Conservation (phyloP, 2,888 invertebrate genomes). For the Limnephilus marmoratus region DNA sequence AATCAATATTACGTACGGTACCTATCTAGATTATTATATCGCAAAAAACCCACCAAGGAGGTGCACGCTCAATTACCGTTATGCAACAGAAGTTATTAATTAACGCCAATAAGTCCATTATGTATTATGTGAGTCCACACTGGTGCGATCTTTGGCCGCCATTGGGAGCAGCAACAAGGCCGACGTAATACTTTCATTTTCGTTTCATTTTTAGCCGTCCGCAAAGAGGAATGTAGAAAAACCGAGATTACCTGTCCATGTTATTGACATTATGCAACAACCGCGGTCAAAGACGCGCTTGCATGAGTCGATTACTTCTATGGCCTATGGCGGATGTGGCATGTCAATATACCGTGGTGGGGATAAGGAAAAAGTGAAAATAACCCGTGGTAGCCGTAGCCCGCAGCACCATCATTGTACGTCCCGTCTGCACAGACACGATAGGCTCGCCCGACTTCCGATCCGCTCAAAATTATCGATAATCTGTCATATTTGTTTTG, state of each 20-base stretch:
- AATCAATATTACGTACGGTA: neutral
- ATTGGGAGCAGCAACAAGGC: conserved; percentile 7
- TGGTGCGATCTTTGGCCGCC: conserved; percentile 2
- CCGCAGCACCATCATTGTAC: conserved; percentile 27
- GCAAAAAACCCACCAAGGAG: neutral
- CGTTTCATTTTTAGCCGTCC: conserved; percentile 25
- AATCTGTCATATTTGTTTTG: conserved; percentile 23
- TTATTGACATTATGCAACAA: conserved; percentile 13
- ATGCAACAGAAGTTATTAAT: neutral
- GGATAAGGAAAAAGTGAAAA: conserved; percentile 56
- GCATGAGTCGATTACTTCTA: neutral
- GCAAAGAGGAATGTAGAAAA: neutral
- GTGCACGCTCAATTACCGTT: neutral
- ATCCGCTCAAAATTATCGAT: conserved; percentile 38
- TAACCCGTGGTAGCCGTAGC: conserved; percentile 12
- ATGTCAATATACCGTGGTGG: conserved; percentile 6
- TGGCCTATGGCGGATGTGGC: conserved; percentile 39
- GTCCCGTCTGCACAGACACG: conserved; percentile 34
- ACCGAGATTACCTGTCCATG: neutral
- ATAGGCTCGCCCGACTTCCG: conserved; percentile 43
- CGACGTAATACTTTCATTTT: conserved; percentile 29
- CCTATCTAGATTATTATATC: neutral
- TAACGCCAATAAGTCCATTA: neutral
- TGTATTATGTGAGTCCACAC: neutral
- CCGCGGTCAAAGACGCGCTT: conserved; percentile 39